These are phyloP conservation scores for Pocota personata DNA, from an alignment of 2,888 invertebrate genomes.

Conservation along the genomic window DNA sequence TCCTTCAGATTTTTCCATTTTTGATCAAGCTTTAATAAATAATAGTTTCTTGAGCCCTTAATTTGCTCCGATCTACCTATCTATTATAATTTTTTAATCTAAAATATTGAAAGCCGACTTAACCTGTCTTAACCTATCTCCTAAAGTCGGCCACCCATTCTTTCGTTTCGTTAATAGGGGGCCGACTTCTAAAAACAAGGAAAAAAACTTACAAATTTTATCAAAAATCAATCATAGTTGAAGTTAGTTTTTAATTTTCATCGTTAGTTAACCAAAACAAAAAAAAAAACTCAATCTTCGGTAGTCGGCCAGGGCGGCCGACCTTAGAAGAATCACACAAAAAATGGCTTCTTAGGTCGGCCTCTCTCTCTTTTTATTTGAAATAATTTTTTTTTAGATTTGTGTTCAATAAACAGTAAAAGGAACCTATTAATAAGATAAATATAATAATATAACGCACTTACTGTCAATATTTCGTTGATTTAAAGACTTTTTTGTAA, in stretches of 20 bases:
- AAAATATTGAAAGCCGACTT: conserved; percentile 4
- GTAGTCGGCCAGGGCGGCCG: no score
- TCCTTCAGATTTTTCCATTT: no score
- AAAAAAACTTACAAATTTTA: not conserved
- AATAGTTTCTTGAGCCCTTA: no score
- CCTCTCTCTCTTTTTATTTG: conserved; percentile 1
- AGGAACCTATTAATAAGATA: not conserved
- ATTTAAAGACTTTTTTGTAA: not conserved
- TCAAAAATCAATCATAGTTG: no score
- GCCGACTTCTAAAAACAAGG: conserved; percentile 5
- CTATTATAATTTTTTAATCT: no score
- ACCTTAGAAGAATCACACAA: no score
- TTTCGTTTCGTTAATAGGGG: not conserved
- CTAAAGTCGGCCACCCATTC: not conserved
- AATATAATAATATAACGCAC: not conserved
- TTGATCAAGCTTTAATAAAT: no score
- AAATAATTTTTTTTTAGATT: not conserved
- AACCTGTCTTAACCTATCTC: not conserved
- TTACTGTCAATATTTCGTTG: no score
- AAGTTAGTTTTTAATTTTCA: conserved; percentile 1
- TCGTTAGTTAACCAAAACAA: not conserved
- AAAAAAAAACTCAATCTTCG: not conserved
- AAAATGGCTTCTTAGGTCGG: not conserved
- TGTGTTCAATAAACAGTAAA: not conserved
- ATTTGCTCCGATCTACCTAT: no score